Conservation (phyloP, 2,797 vertebrate genomes). For the Lagorchestes hirsutus region DNA sequence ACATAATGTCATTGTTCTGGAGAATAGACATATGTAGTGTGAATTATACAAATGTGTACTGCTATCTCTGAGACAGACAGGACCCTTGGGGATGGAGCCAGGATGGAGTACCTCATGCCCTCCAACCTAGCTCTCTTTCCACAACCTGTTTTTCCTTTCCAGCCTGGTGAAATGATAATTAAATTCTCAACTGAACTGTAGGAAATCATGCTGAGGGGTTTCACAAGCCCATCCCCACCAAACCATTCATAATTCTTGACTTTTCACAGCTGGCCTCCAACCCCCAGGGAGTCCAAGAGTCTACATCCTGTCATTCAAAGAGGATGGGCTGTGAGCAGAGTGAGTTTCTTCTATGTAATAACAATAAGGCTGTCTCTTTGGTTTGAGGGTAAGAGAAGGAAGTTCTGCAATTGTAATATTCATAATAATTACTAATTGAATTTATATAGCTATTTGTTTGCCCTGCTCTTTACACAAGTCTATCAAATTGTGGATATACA, state of each 20-base stretch:
- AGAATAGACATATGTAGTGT: conserved; percentile 61
- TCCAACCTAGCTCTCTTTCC: conserved; percentile 78
- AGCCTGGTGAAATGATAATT: conserved; percentile 82
- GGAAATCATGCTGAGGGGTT: conserved; percentile 76
- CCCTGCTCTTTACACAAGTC: neutral
- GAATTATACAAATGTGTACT: conserved; percentile 71
- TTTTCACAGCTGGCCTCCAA: conserved; percentile 72
- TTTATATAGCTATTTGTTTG: neutral
- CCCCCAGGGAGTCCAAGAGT: conserved; percentile 57
- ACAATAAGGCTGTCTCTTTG: neutral
- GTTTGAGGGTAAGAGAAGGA: conserved; percentile 16
- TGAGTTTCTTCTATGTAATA: neutral
- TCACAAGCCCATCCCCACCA: conserved; percentile 73
- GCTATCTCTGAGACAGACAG: conserved; percentile 79
- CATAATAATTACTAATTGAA: neutral
- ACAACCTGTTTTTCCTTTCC: conserved; percentile 86
- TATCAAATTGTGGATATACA: neutral
- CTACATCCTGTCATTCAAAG: conserved; percentile 59
- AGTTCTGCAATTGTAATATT: neutral
- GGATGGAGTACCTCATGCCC: conserved; percentile 69
- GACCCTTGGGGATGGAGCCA: conserved; percentile 71
- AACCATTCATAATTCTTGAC: conserved; percentile 75
- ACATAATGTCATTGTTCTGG: conserved; percentile 74
- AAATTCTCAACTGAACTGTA: conserved; percentile 78
- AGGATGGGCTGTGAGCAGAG: conserved; percentile 53